These are phyloP conservation scores for Euzetes globulus DNA, from an alignment of 2,888 invertebrate genomes.

Conservation along the genomic window DNA sequence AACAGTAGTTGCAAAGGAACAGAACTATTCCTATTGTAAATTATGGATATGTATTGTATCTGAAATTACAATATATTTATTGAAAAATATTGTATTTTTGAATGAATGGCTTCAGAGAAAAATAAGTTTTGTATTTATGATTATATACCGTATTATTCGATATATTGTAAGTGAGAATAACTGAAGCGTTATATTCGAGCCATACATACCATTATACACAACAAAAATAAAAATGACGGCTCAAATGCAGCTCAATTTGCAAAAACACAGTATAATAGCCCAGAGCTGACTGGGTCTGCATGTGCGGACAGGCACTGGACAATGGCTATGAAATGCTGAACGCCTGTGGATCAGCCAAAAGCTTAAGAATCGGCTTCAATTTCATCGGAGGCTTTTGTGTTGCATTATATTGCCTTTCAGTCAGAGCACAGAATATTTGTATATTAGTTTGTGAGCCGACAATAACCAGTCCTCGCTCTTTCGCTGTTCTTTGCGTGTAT, in stretches of 20 bases:
- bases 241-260: slow-evolving; percentile 9
- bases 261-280: slow-evolving; percentile 12
- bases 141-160: not conserved
- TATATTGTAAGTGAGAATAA: not conserved
- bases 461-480: not conserved
- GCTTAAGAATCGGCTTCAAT: slow-evolving; percentile 20
- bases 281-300: not conserved
- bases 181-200: not conserved
- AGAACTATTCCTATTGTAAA: too few relatives aligned
- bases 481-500: not conserved
- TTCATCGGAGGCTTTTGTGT: not conserved
- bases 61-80: not conserved
- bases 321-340: not conserved
- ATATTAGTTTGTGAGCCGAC: slow-evolving; percentile 10
- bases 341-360: not conserved
- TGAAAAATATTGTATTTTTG: not conserved
- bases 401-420: not conserved
- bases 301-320: slow-evolving; percentile 17
- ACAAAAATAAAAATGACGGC: not conserved
- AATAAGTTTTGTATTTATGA: slow-evolving; percentile 6
- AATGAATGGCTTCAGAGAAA: not conserved
- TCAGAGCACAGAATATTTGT: too few relatives aligned
- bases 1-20: too few relatives aligned
- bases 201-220: not conserved
- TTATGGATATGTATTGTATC: not conserved